Conservation (phyloP, 2,888 invertebrate genomes). For the Drosophila imparisetae region DNA sequence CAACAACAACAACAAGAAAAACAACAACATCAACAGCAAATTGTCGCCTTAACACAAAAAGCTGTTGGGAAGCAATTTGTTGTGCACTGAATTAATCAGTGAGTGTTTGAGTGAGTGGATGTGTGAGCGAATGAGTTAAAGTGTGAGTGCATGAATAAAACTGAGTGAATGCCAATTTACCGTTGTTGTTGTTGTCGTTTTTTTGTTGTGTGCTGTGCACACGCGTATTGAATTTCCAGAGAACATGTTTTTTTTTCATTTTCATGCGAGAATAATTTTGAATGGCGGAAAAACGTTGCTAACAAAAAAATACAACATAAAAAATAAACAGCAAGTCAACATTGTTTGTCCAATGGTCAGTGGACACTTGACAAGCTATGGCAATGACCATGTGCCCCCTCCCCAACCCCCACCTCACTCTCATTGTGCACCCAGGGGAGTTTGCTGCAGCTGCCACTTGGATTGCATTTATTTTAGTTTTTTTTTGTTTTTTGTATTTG, state of each 20-base stretch:
- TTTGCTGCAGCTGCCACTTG: constrained; percentile 46
- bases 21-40: constrained; percentile 17
- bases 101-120: constrained; percentile 35
- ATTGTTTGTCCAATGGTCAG: constrained; percentile 39
- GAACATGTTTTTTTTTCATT: constrained; percentile 72
- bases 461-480: constrained; percentile 35
- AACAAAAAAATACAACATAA: constrained; percentile 40
- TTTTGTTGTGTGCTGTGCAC: constrained; percentile 39
- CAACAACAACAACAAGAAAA: constrained; percentile 25
- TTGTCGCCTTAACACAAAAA: constrained; percentile 46
- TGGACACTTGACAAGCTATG: constrained; percentile 45
- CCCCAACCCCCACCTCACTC: too few species aligned
- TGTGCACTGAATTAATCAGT: constrained; percentile 55
- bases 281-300: constrained; percentile 66
- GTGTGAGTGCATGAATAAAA: constrained; percentile 46
- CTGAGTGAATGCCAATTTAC: constrained; percentile 43
- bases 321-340: constrained; percentile 14
- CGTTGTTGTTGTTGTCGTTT: constrained; percentile 10
- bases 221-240: constrained; percentile 75
- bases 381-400: constrained; percentile 52
- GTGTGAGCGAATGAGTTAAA: constrained; percentile 18
- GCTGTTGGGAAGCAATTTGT: constrained; percentile 63
- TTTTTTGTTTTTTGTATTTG: constrained; percentile 6
- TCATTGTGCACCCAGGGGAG: constrained; percentile 2
- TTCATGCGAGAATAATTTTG: constrained; percentile 77